Evolutionary conservation across 1,140 invertebrate species (phyloP), one percentile per base, ranked within the genome.

Genomic region (Oryzaephilus surinamensis): DNA sequence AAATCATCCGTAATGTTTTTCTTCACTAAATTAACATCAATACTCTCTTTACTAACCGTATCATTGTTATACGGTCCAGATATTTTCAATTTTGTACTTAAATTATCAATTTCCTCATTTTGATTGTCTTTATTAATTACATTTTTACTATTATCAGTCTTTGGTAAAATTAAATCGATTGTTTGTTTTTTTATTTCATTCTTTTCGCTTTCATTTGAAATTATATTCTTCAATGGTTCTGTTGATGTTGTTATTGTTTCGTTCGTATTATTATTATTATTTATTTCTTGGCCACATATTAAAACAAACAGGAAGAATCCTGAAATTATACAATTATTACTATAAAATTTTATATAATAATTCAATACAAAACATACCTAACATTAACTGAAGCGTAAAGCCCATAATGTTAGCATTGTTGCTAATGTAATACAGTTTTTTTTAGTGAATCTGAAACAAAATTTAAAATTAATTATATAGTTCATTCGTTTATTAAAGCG

Each of bases 341-440:
- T 10, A 21, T 6, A 21, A 6, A 4, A 20, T 4, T 20, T 20
- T 20, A 8, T 20, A 5, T 20, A 20, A 20, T 4, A 21, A 42
- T 37, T n/a, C 18, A 18, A 41, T 36, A 40, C 17, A 35, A 41
- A 37, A 49, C 52, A 48, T 53, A 57, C 55, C 55, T 49, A 50
- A 31, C n/a, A 52, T 46, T 29, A 54, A 41, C 30, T 47, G 51
- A 48, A 54, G 47, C 49, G 41, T 50, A 46, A 54, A 52, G 35
- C 41, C 53, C 55, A 57, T 57, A 57, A 48, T 55, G 50, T 29
- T 37, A 29, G 52, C 53, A 52, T 55, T 48, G 42, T 51, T 42
- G 42, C 50, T 35, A 24, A 10, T 15, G 21, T 38, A 13, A 38
- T 17, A 19, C 27, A 31, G 19, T 27, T 14, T 29, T 33, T 32